Percentiles rank a stretch among this genome's conserved stretches.
Conservation (phyloP, 1,140 invertebrate species). For the Lepidurus packardi region DNA sequence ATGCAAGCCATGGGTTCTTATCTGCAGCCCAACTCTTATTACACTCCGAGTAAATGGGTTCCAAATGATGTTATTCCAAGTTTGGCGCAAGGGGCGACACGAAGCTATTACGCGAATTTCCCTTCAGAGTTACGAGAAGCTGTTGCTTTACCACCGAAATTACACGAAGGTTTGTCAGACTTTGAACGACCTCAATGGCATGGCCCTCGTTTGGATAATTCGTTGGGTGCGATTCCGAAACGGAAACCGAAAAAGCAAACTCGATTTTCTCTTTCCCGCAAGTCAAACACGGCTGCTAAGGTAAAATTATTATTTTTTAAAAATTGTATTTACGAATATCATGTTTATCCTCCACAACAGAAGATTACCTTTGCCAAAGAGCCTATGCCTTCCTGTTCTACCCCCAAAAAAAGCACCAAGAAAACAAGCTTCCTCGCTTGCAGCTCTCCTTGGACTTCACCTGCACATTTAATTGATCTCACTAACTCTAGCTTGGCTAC, state of each 20-base stretch:
- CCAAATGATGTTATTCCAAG: not conserved
- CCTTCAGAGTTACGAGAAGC: conserved; percentile 26
- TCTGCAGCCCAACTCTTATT: not conserved
- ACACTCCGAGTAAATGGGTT: not conserved
- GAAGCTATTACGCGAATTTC: conserved; percentile 23
- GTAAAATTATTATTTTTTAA: not conserved
- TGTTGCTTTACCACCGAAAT: conserved; percentile 28
- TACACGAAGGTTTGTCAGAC: conserved; percentile 12
- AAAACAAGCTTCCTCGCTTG: not conserved
- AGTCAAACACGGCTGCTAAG: not conserved
- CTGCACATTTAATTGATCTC: not conserved
- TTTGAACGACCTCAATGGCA: conserved; percentile 21
- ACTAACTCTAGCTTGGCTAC: not conserved
- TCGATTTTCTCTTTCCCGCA: not conserved
- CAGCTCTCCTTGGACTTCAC: not conserved
- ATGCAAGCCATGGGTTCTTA: not conserved
- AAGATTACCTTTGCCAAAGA: not conserved
- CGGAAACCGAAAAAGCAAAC: not conserved
- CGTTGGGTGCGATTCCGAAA: not conserved
- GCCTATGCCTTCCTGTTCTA: not conserved
- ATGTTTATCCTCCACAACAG: not conserved
- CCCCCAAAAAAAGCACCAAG: not conserved
- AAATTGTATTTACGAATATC: not conserved
- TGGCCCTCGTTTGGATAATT: not conserved
- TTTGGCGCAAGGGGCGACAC: not conserved